These are phyloP conservation scores for Macaria liturata DNA, from an alignment of 2,888 invertebrate genomes.

Conservation along the genomic window DNA sequence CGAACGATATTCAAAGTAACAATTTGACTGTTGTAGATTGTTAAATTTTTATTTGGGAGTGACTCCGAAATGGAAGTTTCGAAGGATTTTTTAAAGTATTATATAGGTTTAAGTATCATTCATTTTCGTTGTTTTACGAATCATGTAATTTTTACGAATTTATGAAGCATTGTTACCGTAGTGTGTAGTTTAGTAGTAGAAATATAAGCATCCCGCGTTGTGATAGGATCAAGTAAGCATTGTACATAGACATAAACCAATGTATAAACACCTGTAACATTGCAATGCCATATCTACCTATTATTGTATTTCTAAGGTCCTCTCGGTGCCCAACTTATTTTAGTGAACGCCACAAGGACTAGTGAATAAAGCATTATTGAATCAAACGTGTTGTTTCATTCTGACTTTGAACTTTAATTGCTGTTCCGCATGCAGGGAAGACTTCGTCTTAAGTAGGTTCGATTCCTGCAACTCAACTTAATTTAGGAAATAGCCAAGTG, in stretches of 20 bases:
- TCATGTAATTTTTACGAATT: constrained; percentile 66
- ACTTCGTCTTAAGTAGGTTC: too few species aligned
- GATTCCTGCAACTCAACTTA: too few species aligned
- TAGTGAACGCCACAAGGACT: constrained; percentile 45
- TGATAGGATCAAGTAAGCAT: constrained; percentile 51
- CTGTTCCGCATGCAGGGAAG: too few species aligned
- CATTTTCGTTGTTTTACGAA: constrained; percentile 61
- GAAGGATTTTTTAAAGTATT: constrained; percentile 59
- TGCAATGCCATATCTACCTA: constrained; percentile 41
- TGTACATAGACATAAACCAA: constrained; percentile 45
- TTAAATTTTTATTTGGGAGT: constrained; percentile 47
- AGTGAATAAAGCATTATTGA: constrained; percentile 50
- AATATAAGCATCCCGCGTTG: constrained; percentile 50
- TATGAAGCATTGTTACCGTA: constrained; percentile 76
- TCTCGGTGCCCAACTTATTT: constrained; percentile 38
- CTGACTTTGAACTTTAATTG: too few species aligned
- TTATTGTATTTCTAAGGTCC: constrained; percentile 27
- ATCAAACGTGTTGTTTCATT: constrained; percentile 45
- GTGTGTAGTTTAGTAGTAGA: constrained; percentile 63
- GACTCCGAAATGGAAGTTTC: constrained; percentile 49
- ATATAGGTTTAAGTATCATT: constrained; percentile 56
- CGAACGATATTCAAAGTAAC: constrained; percentile 33
- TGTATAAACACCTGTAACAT: constrained; percentile 31
- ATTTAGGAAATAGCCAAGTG: too few species aligned
- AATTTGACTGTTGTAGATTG: constrained; percentile 58